Conservation (phyloP, 2,888 invertebrate genomes). For the Volucella inanis region DNA sequence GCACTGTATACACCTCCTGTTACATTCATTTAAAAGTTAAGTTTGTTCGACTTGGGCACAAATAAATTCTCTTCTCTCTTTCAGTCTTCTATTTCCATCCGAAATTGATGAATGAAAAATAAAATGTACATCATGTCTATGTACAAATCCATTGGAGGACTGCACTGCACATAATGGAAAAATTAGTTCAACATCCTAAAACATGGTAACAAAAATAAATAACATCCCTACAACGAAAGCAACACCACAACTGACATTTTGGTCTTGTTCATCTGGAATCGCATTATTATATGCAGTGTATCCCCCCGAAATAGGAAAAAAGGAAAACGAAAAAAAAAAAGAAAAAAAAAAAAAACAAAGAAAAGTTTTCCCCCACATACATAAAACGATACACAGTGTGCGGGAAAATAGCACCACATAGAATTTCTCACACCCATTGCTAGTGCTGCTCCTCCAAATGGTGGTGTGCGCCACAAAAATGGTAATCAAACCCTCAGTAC, state of each 20-base stretch:
- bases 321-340: background rate
- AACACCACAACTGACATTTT: constrained; percentile 33
- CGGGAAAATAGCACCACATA: background rate
- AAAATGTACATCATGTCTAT: no score
- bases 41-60: no score
- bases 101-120: no score
- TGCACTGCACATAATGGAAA: background rate
- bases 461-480: constrained; percentile 33
- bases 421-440: constrained; percentile 5
- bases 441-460: background rate
- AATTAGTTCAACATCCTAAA: constrained; percentile 53
- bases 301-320: background rate
- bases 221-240: background rate
- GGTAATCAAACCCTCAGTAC: constrained; percentile 56
- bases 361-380: constrained; percentile 27
- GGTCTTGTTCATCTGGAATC: background rate
- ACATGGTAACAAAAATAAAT: constrained; percentile 49
- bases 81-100: no score
- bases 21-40: no score
- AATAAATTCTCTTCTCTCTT: no score
- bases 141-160: no score
- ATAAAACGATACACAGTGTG: background rate
- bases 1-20: no score
- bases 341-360: background rate
- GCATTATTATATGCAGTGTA: constrained; percentile 52